Evolutionary conservation across 1,140 invertebrate species (phyloP).

Genomic region (Rhagoletis zephyria): DNA sequence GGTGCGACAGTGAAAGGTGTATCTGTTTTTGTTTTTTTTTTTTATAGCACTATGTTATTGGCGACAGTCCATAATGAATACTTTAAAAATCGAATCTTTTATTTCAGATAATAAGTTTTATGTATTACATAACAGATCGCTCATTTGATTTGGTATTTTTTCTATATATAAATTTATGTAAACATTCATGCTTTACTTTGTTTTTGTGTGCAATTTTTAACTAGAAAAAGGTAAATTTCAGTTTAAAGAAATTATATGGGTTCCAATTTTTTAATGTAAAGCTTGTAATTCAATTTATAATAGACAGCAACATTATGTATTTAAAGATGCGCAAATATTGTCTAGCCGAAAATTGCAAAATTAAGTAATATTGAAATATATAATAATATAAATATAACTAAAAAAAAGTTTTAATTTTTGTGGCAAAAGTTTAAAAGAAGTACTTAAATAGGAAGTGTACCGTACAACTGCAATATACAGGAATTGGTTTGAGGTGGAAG

Average conservation of each 20-base stretch:
- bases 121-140: conserved; percentile 40
- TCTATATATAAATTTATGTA: conserved; percentile 26
- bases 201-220: background rate
- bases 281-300: background rate
- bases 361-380: background rate
- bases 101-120: conserved; percentile 35
- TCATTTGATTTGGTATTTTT: conserved; percentile 7
- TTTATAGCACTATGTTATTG: too few relatives aligned
- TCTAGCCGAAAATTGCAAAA: background rate
- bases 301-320: conserved; percentile 11
- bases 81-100: conserved; percentile 51
- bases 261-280: background rate
- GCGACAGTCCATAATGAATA: background rate
- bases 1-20: too few relatives aligned
- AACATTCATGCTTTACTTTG: conserved; percentile 14
- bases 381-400: background rate
- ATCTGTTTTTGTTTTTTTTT: too few relatives aligned
- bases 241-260: background rate
- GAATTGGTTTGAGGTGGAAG: background rate
- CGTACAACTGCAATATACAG: background rate
- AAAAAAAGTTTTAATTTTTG: conserved; percentile 23
- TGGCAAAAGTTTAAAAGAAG: background rate
- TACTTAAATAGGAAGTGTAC: background rate
- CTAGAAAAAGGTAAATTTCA: conserved; percentile 27
- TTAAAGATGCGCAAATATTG: background rate